These are phyloP conservation scores for Diarsia rubi DNA, from an alignment of 2,888 invertebrate genomes.

Conservation along the genomic window DNA sequence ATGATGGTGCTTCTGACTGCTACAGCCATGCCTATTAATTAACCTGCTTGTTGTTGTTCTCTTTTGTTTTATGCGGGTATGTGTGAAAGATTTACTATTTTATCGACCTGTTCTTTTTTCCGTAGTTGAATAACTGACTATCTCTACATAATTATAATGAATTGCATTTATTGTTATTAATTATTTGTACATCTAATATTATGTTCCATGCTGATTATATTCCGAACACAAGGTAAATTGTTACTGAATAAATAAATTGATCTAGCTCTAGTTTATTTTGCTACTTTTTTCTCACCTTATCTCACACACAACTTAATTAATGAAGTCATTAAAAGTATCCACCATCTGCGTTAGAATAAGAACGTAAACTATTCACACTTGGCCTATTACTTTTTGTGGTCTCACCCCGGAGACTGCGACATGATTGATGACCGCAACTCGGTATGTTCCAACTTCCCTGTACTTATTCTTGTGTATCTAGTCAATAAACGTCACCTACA, in stretches of 20 bases:
- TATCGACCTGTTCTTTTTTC: not conserved
- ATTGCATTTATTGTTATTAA: too few species aligned
- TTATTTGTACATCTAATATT: too few species aligned
- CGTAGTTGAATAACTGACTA: too few species aligned
- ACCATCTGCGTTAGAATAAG: constrained; percentile 10
- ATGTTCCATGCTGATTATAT: too few species aligned
- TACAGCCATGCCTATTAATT: constrained; percentile 29
- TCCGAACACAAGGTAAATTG: too few species aligned
- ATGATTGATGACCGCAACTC: constrained; percentile 61
- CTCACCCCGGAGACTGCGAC: constrained; percentile 40
- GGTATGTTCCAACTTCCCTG: constrained; percentile 40
- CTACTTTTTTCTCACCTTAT: not conserved
- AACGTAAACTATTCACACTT: constrained; percentile 54
- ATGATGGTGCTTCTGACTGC: not conserved
- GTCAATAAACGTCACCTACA: constrained; percentile 46
- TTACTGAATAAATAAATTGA: too few species aligned
- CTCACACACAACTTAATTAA: constrained; percentile 1
- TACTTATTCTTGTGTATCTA: constrained; percentile 41
- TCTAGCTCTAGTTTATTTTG: not conserved
- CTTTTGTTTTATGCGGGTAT: not conserved
- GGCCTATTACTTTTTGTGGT: constrained; percentile 57
- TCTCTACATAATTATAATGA: too few species aligned
- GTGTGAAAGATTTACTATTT: not conserved
- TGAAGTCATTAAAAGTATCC: constrained; percentile 27
- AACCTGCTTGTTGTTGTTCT: not conserved